phyloP scores from a whole-genome alignment of 2,888 invertebrate species.

The Cheilosia vulpina region DNA sequence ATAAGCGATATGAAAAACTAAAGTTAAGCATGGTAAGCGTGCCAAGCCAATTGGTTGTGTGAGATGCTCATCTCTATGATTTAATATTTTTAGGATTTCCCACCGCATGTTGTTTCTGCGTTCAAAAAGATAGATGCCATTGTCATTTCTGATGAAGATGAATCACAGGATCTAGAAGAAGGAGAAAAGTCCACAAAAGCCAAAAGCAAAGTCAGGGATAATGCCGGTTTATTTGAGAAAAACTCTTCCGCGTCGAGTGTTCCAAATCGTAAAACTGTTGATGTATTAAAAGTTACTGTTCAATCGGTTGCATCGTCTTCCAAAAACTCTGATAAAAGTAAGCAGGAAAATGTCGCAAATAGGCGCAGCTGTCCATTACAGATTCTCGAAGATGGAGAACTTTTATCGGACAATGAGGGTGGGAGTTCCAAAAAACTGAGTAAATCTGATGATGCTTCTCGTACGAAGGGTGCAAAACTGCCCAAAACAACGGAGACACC shows the following conservation, averaged over 20 bases:
- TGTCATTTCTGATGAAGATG: constrained; percentile 59
- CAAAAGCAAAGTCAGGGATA: not conserved
- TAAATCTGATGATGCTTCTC: no score
- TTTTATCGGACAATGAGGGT: constrained; percentile 36
- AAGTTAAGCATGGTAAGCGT: constrained; percentile 26
- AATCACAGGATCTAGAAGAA: not conserved
- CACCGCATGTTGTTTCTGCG: constrained; percentile 18
- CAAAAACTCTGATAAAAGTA: not conserved
- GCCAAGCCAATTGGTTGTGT: not conserved
- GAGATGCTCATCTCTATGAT: not conserved
- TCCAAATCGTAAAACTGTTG: no score
- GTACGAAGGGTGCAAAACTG: no score
- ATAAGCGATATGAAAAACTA: constrained; percentile 14
- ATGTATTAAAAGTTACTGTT: no score
- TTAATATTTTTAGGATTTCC: constrained; percentile 32
- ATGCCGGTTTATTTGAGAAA: not conserved
- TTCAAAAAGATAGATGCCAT: constrained; percentile 40
- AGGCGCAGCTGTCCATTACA: not conserved
- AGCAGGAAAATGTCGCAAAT: not conserved
- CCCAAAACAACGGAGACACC: not conserved
- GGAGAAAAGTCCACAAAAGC: no score
- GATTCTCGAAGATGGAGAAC: constrained; percentile 41
- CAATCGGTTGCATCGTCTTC: not conserved
- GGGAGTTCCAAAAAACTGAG: not conserved
- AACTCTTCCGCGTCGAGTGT: no score